Evolutionary conservation across 2,888 invertebrate species (phyloP), one percentile per base, ranked within the genome.

Genomic region (Nephrotoma appendiculata): DNA sequence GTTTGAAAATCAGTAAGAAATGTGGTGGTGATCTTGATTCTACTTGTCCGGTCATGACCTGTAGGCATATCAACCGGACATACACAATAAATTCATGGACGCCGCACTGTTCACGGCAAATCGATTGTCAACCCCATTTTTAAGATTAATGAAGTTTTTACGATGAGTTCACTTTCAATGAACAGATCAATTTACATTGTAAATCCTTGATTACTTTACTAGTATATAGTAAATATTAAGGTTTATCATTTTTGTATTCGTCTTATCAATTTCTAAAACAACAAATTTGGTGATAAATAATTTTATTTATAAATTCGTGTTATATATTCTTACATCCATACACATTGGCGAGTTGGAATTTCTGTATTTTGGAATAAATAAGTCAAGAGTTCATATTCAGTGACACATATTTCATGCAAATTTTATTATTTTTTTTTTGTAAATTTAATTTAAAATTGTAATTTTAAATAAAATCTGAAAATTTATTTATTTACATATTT

Each of bases 371-470:
- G 71, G 71, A 71, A 71, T 71, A 71, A 71, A 71, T 71, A 71
- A 71, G 71, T 71, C 71, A 71, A 84, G 43, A 84, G 84, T 84
- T 84, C 84, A 84, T n/a, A 84, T 84, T 84, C 43, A 84, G 84
- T 84, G 84, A 84, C 84, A 84, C 84, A 84, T 41, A 42, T 84
- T 84, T 84, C 84, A 84, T 84, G 84, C 15, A 84, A 84, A 84
- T 84, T 84, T 42, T 84, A 15, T 42, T 41, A n/a, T 11, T 83
- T 83, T 52, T 71, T 71, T 71, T 19, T 19, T 57, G 57, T 71
- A 71, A 71, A 71, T 71, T 71, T 9, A 71, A 71, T 71, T 71
- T 71, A 31, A 71, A 71, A 71, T 71, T 71, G n/a, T 31, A 71
- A 71, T 71, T 19, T 11, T 9, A 9, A 31, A 71, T 71, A 31